These are phyloP conservation scores for Lomographa bimaculata DNA, from an alignment of 2,888 invertebrate genomes.

Conservation along the genomic window DNA sequence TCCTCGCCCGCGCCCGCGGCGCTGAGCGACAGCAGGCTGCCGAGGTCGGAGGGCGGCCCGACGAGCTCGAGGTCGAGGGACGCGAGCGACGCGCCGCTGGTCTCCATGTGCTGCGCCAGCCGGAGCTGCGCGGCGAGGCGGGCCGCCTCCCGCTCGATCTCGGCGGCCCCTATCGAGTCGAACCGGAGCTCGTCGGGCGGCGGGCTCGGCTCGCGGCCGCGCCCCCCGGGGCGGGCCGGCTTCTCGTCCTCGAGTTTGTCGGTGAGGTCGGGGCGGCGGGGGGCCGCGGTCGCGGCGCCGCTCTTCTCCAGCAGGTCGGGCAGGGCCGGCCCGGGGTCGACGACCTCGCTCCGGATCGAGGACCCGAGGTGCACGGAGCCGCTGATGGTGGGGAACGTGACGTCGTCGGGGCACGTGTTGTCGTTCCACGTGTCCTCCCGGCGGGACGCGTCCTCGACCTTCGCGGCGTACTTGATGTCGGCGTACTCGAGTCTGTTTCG, in stretches of 20 bases:
- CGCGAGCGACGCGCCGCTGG: conserved; percentile 83
- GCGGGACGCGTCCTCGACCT: conserved; percentile 43
- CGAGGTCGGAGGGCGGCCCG: conserved; percentile 90
- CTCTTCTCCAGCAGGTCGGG: conserved; percentile 75
- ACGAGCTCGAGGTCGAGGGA: conserved; percentile 89
- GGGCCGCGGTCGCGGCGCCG: conserved; percentile 46
- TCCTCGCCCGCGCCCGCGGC: conserved; percentile 81
- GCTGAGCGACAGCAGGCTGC: conserved; percentile 84
- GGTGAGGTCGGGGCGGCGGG: conserved; percentile 67
- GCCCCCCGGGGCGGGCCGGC: conserved; percentile 46
- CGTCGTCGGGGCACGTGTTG: conserved; percentile 89
- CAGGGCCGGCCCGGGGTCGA: conserved; percentile 38
- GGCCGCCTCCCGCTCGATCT: conserved; percentile 90
- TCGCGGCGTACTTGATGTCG: conserved; percentile 50
- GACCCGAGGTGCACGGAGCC: conserved; percentile 88
- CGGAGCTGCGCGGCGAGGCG: conserved; percentile 81
- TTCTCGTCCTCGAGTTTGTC: conserved; percentile 54
- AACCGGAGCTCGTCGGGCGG: conserved; percentile 78
- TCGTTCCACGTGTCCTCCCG: conserved; percentile 92
- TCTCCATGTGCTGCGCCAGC: conserved; percentile 72
- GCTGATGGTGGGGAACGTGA: conserved; percentile 92
- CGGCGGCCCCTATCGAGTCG: conserved; percentile 87
- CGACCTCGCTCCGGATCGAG: conserved; percentile 84
- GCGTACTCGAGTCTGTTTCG: conserved; percentile 57
- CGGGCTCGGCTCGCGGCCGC: conserved; percentile 60